Percentiles rank a stretch among this genome's conserved stretches.
Evolutionary conservation across 2,888 invertebrate species (phyloP).

Genomic region (Epinotia brunnichana): DNA sequence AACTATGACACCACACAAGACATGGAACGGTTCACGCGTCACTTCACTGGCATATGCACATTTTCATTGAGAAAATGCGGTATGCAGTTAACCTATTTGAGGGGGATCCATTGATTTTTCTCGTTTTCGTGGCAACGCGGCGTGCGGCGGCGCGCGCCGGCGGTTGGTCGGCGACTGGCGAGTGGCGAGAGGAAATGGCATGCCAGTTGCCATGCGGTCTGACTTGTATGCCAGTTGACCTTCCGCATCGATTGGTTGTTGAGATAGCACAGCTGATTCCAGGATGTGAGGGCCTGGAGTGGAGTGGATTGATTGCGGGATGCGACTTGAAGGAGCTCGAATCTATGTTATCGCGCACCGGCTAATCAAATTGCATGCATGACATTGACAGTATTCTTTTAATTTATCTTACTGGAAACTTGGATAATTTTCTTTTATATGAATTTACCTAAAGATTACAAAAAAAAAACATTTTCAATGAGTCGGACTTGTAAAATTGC

Average conservation of each 20-base stretch:
- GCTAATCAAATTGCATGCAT: not conserved
- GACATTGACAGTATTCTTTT: too few relatives aligned
- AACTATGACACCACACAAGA: constrained; percentile 77
- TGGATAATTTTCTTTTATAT: too few relatives aligned
- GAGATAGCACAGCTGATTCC: constrained; percentile 65
- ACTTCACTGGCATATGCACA: constrained; percentile 79
- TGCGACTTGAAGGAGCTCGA: not conserved
- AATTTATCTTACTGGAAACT: too few relatives aligned
- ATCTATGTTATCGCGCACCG: not conserved
- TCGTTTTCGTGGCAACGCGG: constrained; percentile 78
- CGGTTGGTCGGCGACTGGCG: constrained; percentile 43
- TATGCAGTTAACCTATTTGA: constrained; percentile 78
- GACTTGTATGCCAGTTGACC: constrained; percentile 63
- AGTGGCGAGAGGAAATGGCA: constrained; percentile 64
- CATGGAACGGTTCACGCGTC: constrained; percentile 67
- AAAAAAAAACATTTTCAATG: too few relatives aligned
- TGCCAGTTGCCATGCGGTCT: constrained; percentile 76
- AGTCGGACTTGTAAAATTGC: too few relatives aligned
- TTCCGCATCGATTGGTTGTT: constrained; percentile 70
- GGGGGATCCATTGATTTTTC: constrained; percentile 81
- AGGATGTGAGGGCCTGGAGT: constrained; percentile 20
- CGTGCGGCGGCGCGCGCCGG: constrained; percentile 77
- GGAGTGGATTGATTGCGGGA: not conserved
- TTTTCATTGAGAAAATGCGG: constrained; percentile 81
- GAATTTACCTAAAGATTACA: too few relatives aligned